phyloP scores from a whole-genome alignment of 2,113 vertebrate species.

The Misgurnus anguillicaudatus region DNA sequence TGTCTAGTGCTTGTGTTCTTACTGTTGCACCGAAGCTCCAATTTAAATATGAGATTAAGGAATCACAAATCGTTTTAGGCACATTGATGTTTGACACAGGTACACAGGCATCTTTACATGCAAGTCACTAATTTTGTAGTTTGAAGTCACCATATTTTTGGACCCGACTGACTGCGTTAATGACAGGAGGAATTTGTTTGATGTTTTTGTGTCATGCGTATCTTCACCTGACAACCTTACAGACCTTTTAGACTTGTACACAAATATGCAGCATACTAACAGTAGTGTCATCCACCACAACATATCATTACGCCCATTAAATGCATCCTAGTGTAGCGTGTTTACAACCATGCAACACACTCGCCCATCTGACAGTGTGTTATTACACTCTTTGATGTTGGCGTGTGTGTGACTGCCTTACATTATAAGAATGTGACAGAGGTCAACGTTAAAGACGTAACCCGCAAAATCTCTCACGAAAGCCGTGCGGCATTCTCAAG shows the following conservation, averaged over 20 bases:
- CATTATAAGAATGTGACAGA: not conserved
- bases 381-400: conserved; percentile 41
- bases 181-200: conserved; percentile 6
- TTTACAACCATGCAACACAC: conserved; percentile 18
- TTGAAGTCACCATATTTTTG: too few relatives aligned
- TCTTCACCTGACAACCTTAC: not conserved
- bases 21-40: not conserved
- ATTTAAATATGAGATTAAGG: not conserved
- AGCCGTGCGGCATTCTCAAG: not conserved
- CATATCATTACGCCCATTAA: conserved; percentile 40
- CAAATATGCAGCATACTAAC: conserved; percentile 32
- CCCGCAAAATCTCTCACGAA: not conserved
- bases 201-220: not conserved
- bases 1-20: too few relatives aligned
- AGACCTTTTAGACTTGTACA: not conserved
- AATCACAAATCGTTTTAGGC: too few relatives aligned
- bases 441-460: not conserved
- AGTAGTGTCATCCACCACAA: conserved; percentile 25
- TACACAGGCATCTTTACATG: not conserved
- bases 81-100: too few relatives aligned
- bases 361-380: not conserved
- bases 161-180: not conserved
- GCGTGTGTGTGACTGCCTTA: conserved; percentile 5
- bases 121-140: too few relatives aligned
- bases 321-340: not conserved